Conservation (phyloP, 2,113 vertebrate genomes). For the Scytalopus superciliaris region DNA sequence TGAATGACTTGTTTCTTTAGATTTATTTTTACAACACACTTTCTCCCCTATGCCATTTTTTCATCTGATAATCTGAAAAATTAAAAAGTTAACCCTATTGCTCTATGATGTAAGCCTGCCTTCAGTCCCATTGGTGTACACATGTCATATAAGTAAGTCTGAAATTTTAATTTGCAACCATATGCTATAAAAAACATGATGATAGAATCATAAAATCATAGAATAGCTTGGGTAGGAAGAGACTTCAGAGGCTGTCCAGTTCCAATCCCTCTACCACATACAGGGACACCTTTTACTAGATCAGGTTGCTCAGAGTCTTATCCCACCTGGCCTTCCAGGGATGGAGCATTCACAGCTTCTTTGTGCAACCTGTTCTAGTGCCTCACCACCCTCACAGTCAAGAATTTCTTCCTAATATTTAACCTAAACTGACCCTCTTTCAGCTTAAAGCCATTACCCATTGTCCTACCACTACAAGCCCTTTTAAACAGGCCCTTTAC, state of each 20-base stretch:
- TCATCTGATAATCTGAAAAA: background rate
- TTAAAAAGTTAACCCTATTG: background rate
- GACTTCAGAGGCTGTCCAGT: background rate
- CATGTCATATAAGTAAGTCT: background rate
- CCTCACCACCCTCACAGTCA: background rate
- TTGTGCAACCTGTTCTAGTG: background rate
- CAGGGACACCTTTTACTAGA: background rate
- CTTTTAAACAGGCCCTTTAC: background rate
- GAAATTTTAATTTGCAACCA: background rate
- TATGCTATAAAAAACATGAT: background rate
- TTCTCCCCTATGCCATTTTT: background rate
- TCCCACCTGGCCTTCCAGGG: background rate
- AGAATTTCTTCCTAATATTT: background rate
- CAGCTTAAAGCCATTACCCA: background rate
- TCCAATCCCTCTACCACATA: background rate
- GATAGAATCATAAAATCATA: background rate
- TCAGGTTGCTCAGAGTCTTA: background rate
- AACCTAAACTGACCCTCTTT: background rate
- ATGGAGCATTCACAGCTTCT: background rate
- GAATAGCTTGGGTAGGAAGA: background rate
- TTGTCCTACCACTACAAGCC: background rate
- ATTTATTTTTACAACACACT: background rate
- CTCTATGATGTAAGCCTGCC: background rate
- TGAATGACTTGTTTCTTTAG: background rate
- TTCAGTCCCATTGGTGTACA: background rate